Percentiles rank a stretch among this genome's conserved stretches.
Conservation (phyloP, 2,888 invertebrate genomes). For the Argynnis bischoffii region DNA sequence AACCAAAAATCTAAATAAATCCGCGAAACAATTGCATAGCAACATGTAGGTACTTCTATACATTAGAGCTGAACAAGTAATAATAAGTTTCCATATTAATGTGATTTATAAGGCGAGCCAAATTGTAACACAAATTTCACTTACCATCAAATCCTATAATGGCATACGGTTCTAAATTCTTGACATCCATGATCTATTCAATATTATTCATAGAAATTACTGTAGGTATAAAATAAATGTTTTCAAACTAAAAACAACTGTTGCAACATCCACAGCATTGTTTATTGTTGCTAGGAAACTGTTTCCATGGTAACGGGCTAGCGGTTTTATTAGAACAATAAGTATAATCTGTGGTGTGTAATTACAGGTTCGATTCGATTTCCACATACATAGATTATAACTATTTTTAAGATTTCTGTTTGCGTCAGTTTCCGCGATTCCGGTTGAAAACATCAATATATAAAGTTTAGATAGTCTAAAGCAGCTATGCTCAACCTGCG, state of each 20-base stretch:
- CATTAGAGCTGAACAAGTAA: not conserved
- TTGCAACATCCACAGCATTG: slow-evolving; percentile 25
- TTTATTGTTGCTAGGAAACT: slow-evolving; percentile 45
- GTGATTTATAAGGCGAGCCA: not conserved
- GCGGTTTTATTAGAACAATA: not conserved
- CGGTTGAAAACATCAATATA: no score
- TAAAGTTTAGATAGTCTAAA: no score
- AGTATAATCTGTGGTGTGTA: no score
- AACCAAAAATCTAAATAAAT: no score
- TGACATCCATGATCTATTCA: slow-evolving; percentile 67
- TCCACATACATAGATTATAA: no score
- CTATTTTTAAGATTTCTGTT: no score
- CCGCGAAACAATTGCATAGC: not conserved
- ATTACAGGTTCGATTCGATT: no score
- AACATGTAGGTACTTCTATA: not conserved
- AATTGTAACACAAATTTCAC: slow-evolving; percentile 27
- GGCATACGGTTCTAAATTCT: slow-evolving; percentile 84
- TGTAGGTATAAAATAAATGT: slow-evolving; percentile 33
- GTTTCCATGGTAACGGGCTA: slow-evolving; percentile 14
- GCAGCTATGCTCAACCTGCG: no score
- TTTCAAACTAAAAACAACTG: slow-evolving; percentile 28
- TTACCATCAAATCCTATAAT: slow-evolving; percentile 92
- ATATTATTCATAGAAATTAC: slow-evolving; percentile 3
- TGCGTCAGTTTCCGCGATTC: no score
- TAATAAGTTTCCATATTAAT: no score